phyloP scores from a whole-genome alignment of 2,113 vertebrate genomes.

The Scalopus aquaticus region DNA sequence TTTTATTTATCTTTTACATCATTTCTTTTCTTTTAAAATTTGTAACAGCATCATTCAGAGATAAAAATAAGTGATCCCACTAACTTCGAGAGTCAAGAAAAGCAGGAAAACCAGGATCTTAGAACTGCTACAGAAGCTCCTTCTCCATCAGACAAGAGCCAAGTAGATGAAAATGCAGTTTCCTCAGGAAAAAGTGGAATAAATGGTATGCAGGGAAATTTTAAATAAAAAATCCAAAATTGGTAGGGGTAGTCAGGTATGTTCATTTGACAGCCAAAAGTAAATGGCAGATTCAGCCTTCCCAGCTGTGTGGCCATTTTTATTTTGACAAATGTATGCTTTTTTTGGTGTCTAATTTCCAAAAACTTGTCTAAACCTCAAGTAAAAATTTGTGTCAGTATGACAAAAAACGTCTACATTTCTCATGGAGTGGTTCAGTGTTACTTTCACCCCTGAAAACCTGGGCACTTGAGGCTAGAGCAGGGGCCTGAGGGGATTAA shows the following conservation, averaged over 20 bases:
- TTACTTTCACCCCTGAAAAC: background rate
- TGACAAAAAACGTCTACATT: background rate
- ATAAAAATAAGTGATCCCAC: constrained; percentile 71
- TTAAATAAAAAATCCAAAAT: background rate
- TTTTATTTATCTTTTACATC: background rate
- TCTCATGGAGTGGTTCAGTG: background rate
- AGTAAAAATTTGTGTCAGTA: background rate
- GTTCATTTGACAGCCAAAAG: background rate
- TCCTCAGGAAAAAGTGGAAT: background rate
- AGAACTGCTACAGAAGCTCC: background rate
- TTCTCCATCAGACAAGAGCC: background rate
- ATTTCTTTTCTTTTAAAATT: constrained; percentile 60
- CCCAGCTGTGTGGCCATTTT: background rate
- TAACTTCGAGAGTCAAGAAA: background rate
- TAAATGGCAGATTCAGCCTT: background rate
- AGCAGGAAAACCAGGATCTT: constrained; percentile 37
- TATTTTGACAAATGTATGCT: background rate
- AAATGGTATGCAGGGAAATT: constrained; percentile 59
- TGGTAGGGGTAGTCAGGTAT: background rate
- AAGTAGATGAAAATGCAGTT: background rate
- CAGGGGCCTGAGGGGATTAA: background rate
- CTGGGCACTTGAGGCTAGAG: background rate
- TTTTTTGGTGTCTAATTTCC: background rate
- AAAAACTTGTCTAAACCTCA: background rate
- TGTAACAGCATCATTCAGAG: constrained; percentile 70